phyloP scores from a whole-genome alignment of 2,797 vertebrate genomes.

The Chaunax sp. region DNA sequence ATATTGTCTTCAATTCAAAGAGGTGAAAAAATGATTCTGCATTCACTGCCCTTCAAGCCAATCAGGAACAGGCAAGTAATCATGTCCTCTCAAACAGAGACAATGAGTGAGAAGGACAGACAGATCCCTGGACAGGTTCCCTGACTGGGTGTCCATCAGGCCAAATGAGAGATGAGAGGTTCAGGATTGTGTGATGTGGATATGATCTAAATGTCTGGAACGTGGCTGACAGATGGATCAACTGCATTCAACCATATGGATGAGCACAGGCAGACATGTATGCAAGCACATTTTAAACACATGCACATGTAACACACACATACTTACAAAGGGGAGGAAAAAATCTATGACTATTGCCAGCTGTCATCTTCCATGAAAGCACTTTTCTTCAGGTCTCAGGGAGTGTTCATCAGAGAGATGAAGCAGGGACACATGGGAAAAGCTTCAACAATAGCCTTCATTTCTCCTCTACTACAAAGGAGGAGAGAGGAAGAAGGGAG shows the following conservation, averaged over 20 bases:
- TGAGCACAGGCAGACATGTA: slow-evolving; percentile 24
- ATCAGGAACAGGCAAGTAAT: slow-evolving; percentile 54
- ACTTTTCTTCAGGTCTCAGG: slow-evolving; percentile 39
- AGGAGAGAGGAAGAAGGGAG: slow-evolving; percentile 12
- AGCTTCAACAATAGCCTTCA: slow-evolving; percentile 44
- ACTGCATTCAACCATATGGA: slow-evolving; percentile 43
- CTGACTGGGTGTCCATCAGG: slow-evolving; percentile 71
- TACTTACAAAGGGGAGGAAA: not conserved
- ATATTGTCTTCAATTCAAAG: slow-evolving; percentile 31
- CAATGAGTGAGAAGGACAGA: slow-evolving; percentile 60
- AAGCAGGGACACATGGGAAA: slow-evolving; percentile 40
- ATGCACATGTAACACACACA: slow-evolving; percentile 1
- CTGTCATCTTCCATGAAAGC: slow-evolving; percentile 55
- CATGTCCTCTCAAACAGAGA: slow-evolving; percentile 52
- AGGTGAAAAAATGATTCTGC: slow-evolving; percentile 26
- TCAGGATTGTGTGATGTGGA: slow-evolving; percentile 66
- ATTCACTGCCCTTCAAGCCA: slow-evolving; percentile 65
- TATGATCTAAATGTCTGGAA: slow-evolving; percentile 63
- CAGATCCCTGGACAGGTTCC: no score
- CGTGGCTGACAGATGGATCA: slow-evolving; percentile 56
- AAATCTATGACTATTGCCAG: slow-evolving; percentile 57
- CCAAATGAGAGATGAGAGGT: slow-evolving; percentile 77
- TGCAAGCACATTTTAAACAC: slow-evolving; percentile 5
- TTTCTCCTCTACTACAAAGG: slow-evolving; percentile 41
- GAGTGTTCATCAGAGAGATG: slow-evolving; percentile 33